Base-by-base conservation (phyloP, 1,140 invertebrate genomes). In the Scaptodrosophila lebanonensis region DNA sequence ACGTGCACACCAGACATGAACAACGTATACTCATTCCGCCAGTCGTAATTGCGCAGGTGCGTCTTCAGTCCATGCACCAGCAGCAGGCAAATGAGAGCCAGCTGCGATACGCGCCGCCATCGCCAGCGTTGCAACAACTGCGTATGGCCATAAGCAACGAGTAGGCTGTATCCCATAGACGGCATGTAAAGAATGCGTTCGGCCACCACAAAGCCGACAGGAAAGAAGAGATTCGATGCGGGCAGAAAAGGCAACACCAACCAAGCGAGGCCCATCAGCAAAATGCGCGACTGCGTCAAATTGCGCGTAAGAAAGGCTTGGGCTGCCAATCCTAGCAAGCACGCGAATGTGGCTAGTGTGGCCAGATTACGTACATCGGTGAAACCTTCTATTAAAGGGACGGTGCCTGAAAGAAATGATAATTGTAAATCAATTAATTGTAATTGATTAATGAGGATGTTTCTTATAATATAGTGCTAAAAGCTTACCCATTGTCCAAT, bases 201-300 rank as follows among this genome's bases (percentile, higher is more conserved):
- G 3, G 98, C 97, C 6, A 99, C 93, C 22, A 99, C 97, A 88
- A 99, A 99, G 3, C 97, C 97, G 53, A 99, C 97, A 0, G 97
- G 96, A 83, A 98, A 97, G 88, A 99, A 98, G 13, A 99, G 89
- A 90, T 99, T 99, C 27, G 95, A 97, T 0, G 98, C 97, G 11
- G 97, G 98, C 49, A 99, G 88, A 87, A 98, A 99, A 51, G 97
- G 95, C 35, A 99, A 88, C 32, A 96, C 91, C 82, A 97, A 90
- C 82, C 98, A 91, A 20, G 95, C 92, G 54, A 97, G 88, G 73
- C 93, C 92, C 93, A 97, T 96, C 18, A 96, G 91, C 9, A 97
- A 88, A 39, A 93, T 91, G 33, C 93, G 91, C n/a, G 92, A 91
- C 65, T 93, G 73, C 3, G 44, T 15, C 39, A 75, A 36, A 63